These are phyloP conservation scores for Apistogramma diplotaenia DNA, from an alignment of 2,113 vertebrate genomes.

Conservation along the genomic window DNA sequence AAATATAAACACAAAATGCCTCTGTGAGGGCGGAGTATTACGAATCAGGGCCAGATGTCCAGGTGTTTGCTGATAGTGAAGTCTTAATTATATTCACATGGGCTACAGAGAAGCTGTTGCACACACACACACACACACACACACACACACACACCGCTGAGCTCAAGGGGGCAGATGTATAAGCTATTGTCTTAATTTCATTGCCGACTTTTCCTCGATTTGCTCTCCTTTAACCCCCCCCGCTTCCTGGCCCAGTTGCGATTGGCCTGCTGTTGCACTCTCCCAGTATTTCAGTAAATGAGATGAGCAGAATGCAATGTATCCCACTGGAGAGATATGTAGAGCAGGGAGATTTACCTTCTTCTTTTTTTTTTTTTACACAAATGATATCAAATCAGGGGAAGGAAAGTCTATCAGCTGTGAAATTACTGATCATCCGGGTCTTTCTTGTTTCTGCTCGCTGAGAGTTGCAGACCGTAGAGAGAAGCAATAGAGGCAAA, in stretches of 20 bases:
- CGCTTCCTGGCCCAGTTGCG: constrained; percentile 57
- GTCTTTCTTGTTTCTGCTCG: constrained; percentile 73
- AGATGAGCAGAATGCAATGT: constrained; percentile 71
- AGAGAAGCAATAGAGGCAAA: constrained; percentile 20
- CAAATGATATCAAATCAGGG: constrained; percentile 76
- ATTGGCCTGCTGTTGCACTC: constrained; percentile 58
- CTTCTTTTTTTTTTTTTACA: constrained; percentile 45
- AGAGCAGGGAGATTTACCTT: constrained; percentile 59
- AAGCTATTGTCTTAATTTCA: constrained; percentile 71
- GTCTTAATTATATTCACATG: constrained; percentile 45
- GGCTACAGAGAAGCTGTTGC: constrained; percentile 12
- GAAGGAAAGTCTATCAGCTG: constrained; percentile 76
- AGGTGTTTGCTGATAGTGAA: constrained; percentile 57
- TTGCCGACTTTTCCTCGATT: constrained; percentile 47
- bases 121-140: constrained; percentile 13
- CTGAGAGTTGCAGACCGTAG: constrained; percentile 28
- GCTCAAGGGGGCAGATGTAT: constrained; percentile 33
- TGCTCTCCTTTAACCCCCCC: constrained; percentile 65
- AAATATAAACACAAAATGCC: constrained; percentile 25
- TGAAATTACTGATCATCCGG: constrained; percentile 84
- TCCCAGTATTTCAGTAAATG: constrained; percentile 49
- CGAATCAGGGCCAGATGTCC: constrained; percentile 39
- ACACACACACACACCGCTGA: constrained; percentile 17
- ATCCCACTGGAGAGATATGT: constrained; percentile 48
- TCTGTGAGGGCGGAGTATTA: background rate